Evolutionary conservation across 2,888 invertebrate species (phyloP).

Genomic region (Dynastes grantii): DNA sequence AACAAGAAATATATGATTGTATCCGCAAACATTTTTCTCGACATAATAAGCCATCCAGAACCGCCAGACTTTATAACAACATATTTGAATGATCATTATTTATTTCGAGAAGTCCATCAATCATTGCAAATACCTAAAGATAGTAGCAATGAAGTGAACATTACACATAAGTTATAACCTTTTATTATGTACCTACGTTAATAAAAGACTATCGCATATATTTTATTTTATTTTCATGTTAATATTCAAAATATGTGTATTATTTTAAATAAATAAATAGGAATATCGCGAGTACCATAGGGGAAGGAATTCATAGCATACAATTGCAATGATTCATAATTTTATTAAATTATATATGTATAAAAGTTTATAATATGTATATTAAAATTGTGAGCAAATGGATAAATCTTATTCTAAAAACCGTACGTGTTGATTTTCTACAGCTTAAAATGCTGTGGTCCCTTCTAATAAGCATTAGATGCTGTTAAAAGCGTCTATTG

Average conservation of each 20-base stretch:
- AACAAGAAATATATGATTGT: constrained; percentile 54
- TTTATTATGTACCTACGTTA: no score
- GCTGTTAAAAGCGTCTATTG: constrained; percentile 22
- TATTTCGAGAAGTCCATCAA: constrained; percentile 72
- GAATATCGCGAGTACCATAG: no score
- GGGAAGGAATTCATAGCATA: not conserved
- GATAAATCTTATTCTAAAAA: constrained; percentile 23
- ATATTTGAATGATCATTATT: constrained; percentile 76
- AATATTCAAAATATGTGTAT: no score
- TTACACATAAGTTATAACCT: no score
- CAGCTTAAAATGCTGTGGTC: constrained; percentile 36
- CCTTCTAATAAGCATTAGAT: constrained; percentile 33
- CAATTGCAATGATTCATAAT: not conserved
- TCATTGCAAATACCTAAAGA: not conserved
- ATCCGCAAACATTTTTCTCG: constrained; percentile 72
- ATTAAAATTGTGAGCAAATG: constrained; percentile 30
- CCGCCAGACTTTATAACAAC: constrained; percentile 81
- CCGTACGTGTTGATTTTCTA: not conserved
- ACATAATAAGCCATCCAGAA: constrained; percentile 74
- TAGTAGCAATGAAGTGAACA: not conserved
- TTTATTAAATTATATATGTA: constrained; percentile 28
- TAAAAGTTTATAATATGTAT: constrained; percentile 31
- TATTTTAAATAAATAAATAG: no score
- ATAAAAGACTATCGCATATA: no score
- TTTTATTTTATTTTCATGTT: no score